Conservation (phyloP, 2,113 vertebrate genomes). For the Ammodramus savannarum region DNA sequence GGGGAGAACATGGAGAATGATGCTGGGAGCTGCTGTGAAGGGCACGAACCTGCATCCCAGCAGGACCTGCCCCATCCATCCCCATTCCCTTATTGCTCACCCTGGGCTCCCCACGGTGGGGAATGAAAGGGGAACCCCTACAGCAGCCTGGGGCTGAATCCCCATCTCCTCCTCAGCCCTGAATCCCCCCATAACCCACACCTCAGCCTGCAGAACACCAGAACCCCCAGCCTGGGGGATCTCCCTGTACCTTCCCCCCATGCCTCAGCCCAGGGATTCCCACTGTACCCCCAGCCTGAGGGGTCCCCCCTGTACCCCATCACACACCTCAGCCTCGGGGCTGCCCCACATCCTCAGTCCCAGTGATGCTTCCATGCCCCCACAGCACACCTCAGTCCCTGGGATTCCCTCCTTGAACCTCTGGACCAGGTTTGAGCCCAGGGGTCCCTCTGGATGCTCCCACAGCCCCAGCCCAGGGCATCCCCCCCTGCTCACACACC, state of each 20-base stretch:
- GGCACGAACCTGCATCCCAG: accelerated
- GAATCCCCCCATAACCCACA: not conserved
- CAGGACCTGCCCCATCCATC: not conserved
- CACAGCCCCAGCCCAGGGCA: not conserved
- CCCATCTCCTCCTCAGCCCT: not conserved
- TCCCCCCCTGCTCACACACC: accelerated
- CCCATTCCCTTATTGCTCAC: accelerated
- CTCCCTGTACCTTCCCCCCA: not conserved
- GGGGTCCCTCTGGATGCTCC: not conserved
- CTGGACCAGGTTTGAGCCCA: not conserved
- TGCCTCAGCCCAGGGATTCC: not conserved
- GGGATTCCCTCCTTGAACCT: not conserved
- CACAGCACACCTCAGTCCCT: accelerated
- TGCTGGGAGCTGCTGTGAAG: accelerated
- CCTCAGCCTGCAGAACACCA: not conserved
- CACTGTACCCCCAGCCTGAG: not conserved
- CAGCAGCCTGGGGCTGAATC: not conserved
- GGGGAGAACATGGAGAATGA: not conserved
- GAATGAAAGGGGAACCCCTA: not conserved
- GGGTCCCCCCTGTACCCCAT: not conserved
- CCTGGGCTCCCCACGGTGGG: accelerated
- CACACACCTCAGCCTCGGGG: not conserved
- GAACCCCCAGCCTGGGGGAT: not conserved
- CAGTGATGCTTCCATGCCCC: not conserved
- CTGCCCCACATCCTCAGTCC: not conserved